Conservation (phyloP, 2,113 vertebrate species). For the Ceratotherium simum region DNA sequence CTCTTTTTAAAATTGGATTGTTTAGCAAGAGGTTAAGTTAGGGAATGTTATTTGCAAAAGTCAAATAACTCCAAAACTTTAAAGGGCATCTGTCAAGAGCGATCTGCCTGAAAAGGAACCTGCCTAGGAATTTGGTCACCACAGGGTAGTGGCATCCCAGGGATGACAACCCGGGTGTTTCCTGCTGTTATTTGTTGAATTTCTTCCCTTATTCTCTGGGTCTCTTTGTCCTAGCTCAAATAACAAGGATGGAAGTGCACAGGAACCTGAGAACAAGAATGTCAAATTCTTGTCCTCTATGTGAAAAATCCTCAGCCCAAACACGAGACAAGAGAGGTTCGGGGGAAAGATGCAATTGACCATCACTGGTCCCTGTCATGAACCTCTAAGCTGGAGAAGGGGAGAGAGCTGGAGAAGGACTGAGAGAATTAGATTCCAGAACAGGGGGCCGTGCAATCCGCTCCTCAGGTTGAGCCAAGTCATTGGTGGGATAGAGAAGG, state of each 20-base stretch:
- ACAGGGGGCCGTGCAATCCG: neutral
- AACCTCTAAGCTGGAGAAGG: neutral
- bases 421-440: neutral
- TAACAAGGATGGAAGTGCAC: neutral
- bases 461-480: neutral
- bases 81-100: neutral
- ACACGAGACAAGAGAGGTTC: neutral
- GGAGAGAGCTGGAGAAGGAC: neutral
- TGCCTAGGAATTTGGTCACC: neutral
- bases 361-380: neutral
- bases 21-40: constrained; percentile 43
- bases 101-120: neutral
- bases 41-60: neutral
- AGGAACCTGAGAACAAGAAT: neutral
- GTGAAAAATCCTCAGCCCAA: neutral
- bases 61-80: neutral
- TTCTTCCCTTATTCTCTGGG: neutral
- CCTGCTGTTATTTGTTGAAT: neutral
- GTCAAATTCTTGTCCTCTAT: neutral
- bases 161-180: neutral
- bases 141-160: neutral
- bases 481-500: neutral
- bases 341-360: neutral
- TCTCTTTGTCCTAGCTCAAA: neutral
- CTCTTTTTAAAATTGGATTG: neutral